phyloP scores from a whole-genome alignment of 2,888 invertebrate genomes.

The Leptopterna dolabrata region DNA sequence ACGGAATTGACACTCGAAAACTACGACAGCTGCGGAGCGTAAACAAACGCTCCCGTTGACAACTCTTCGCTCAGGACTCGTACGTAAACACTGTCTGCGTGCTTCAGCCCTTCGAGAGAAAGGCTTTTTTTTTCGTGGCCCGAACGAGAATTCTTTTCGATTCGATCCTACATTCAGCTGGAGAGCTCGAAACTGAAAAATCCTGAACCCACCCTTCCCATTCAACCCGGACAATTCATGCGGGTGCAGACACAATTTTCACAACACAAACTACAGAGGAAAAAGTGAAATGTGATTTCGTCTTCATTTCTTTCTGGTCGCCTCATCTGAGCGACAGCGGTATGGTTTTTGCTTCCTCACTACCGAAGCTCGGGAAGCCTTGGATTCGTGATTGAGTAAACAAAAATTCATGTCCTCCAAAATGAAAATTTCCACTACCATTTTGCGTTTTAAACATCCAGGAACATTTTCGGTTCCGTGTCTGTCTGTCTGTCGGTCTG shows the following conservation, averaged over 20 bases:
- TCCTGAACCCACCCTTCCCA: neutral
- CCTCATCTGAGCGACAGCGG: no score
- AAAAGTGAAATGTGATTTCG: no score
- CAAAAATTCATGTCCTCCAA: no score
- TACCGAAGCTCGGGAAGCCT: no score
- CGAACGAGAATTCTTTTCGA: neutral
- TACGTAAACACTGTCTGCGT: neutral
- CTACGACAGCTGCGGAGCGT: constrained; percentile 10
- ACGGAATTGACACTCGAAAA: constrained; percentile 30
- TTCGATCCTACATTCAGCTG: neutral
- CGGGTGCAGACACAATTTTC: neutral
- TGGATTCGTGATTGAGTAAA: no score
- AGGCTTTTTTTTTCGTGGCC: neutral
- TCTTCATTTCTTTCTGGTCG: no score
- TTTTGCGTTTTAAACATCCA: no score
- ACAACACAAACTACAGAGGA: neutral
- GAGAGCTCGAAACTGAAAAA: neutral
- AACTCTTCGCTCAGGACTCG: neutral
- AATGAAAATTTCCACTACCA: no score
- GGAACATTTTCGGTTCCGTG: no score
- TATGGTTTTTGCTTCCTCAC: no score
- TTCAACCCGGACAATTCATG: neutral
- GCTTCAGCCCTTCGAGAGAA: neutral
- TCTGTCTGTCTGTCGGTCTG: no score
- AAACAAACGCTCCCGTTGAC: constrained; percentile 1